Evolutionary conservation across 2,113 vertebrate species (phyloP), one percentile per base, ranked within the genome.

Genomic region (Verasper variegatus): DNA sequence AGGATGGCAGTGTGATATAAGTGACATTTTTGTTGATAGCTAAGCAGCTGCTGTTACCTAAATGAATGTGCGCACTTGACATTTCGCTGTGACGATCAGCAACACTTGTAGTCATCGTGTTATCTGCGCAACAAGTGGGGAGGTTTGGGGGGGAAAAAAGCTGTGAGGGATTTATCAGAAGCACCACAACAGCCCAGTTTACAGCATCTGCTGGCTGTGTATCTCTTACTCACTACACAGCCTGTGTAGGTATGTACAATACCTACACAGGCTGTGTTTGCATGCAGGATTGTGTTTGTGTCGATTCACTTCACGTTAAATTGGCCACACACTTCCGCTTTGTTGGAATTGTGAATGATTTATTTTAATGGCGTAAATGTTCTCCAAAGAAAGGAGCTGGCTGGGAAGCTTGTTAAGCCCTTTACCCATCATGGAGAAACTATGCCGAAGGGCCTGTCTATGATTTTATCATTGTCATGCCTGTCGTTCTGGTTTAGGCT

Each of bases 361-460:
- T 69, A 80, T 88, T 89, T 83, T 66, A 82, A 67, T 20, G 52
- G 52, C 78, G 68, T 86, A 86, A 83, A 87, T 79, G 68, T 83
- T 83, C 74, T 81, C 62, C 35, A 79, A 80, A 82, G 73, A 76
- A 84, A 81, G 58, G 68, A 79, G 75, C 71, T 88, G 84, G 81
- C 88, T 83, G 66, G 71, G 56, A 74, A 66, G 87, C 85, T 82
- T 85, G 80, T 83, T 87, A 90, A 90, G 80, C 87, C 71, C 35
- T 85, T 86, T 86, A 84, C 76, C 59, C 67, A 72, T 85, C 78
- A 68, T 69, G 64, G 74, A 82, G 40, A 80, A 78, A 77, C 72
- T 58, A 63, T 45, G 84, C 88, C 73, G 65, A 76, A 76, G 86
- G 87, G 79, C 83, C 73, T 52, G 83, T 83, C 83, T 86, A 75